phyloP scores from a whole-genome alignment of 2,113 vertebrate genomes.

The Strigops habroptila region DNA sequence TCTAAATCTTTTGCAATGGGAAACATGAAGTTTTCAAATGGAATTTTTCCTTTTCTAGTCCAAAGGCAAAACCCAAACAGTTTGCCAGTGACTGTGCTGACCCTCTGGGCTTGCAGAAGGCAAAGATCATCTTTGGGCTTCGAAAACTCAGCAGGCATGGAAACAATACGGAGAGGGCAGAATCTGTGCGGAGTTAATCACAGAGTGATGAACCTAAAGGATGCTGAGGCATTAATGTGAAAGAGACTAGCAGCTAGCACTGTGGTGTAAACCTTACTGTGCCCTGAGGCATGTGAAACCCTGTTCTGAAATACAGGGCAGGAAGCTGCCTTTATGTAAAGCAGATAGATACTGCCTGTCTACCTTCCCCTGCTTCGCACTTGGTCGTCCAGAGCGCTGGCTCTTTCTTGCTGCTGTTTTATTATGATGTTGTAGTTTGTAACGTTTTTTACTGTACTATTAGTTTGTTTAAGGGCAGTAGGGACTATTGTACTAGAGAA shows the following conservation, averaged over 20 bases:
- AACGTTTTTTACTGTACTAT: not conserved
- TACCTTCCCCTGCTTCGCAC: not conserved
- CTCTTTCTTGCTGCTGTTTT: not conserved
- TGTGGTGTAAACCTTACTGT: fast-evolving
- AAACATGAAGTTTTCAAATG: not conserved
- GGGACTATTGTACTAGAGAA: not conserved
- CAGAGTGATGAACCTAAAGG: not conserved
- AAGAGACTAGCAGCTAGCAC: not conserved
- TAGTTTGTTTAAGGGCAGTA: not conserved
- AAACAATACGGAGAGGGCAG: not conserved
- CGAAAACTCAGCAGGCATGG: not conserved
- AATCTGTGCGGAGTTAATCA: not conserved
- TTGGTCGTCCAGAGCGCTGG: not conserved
- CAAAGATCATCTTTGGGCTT: not conserved
- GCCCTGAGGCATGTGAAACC: fast-evolving
- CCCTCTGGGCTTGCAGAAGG: not conserved
- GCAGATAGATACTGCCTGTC: not conserved
- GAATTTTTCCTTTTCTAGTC: not conserved
- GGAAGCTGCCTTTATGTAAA: not conserved
- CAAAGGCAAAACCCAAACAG: fast-evolving
- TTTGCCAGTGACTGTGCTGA: not conserved
- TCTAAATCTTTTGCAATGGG: not conserved
- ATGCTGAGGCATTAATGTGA: not conserved
- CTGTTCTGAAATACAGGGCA: not conserved
- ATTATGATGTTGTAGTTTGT: not conserved